Conservation (phyloP, 2,888 invertebrate genomes). For the Athalia cordata region DNA sequence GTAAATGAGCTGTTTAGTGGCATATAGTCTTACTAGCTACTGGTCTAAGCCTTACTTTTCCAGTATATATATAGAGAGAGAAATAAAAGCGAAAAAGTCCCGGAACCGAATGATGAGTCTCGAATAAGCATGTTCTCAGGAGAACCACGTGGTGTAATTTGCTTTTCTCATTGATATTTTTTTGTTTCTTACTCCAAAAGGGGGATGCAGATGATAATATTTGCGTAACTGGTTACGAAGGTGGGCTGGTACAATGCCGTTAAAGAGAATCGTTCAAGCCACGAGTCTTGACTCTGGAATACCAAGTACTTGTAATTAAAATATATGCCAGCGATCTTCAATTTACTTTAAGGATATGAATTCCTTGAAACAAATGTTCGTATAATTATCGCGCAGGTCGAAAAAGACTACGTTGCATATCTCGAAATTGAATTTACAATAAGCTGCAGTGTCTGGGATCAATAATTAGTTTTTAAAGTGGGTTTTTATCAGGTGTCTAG, state of each 20-base stretch:
- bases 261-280: not conserved
- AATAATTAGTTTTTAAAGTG: not conserved
- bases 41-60: not conserved
- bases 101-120: too few relatives aligned
- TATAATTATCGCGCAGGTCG: not conserved
- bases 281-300: not conserved
- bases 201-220: too few relatives aligned
- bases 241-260: too few relatives aligned
- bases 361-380: too few relatives aligned
- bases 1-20: conserved; percentile 46
- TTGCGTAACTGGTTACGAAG: too few relatives aligned
- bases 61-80: not conserved
- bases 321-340: not conserved
- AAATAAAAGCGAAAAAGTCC: not conserved
- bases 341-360: not conserved
- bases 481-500: not conserved
- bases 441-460: not conserved
- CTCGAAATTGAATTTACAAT: too few relatives aligned
- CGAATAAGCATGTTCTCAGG: conserved; percentile 1
- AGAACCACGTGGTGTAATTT: conserved; percentile 8
- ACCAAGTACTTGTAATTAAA: not conserved
- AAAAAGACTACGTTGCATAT: too few relatives aligned
- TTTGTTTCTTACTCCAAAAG: too few relatives aligned
- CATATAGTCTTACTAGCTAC: not conserved
- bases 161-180: not conserved